Base-by-base conservation (phyloP, 1,140 invertebrate species). In the Antheraea pernyi region DNA sequence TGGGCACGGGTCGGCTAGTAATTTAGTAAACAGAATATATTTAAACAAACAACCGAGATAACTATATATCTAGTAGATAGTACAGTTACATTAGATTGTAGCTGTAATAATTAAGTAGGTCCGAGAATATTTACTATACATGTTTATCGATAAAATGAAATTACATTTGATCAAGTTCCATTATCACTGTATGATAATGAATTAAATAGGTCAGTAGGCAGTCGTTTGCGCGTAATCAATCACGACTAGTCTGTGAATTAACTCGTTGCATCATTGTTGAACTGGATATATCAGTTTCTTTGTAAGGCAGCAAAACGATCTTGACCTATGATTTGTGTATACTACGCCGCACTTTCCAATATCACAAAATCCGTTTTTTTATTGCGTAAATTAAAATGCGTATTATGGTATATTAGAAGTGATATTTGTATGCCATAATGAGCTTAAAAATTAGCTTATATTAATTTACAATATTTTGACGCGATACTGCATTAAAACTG, bases 271-370 rank as follows among this genome's bases (percentile, higher is more conserved):
- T 71, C 70, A 66, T 67, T 64, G 58, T 30, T 58, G 60, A 72
- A 72, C 70, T 68, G 62, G 70, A 68, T 68, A 66, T 71, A 63
- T 67, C 60, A 42, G 48, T 66, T 65, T 62, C 61, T 71, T 67
- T 64, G 63, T 58, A 64, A 66, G 53, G 48, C 58, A 60, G 7
- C 70, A 19, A 36, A 63, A 62, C 42, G 70, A 18, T 67, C 65
- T 71, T 71, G 70, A 71, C 70, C 65, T 62, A 65, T 19, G 46
- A 53, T 53, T 9, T 53, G 0, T 7, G 53, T 30, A 39, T 63
- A 67, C 58, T 63, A 62, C 46, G 69, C 16, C 69, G 58, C 19
- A 63, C 42, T 66, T 70, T 58, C 65, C 65, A 39, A 30, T n/a
- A 37, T 37, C 42, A 48, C 39, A 42, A 42, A 42, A 42, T 42